Base-by-base conservation (phyloP, 2,888 invertebrate species). In the Crocallis elinguaria region DNA sequence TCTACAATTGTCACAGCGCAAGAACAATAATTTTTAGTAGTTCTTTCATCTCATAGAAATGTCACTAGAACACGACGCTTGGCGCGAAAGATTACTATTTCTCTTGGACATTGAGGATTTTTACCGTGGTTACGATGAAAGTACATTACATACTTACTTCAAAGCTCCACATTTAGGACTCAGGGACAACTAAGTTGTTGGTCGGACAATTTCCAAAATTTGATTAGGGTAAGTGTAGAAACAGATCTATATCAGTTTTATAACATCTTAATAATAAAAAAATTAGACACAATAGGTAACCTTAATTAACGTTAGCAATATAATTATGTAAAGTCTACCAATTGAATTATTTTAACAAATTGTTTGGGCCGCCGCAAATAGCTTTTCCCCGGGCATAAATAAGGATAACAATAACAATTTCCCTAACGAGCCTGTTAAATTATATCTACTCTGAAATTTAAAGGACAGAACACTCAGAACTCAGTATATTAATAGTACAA, bases 321-420 rank as follows among this genome's bases (percentile, higher is more conserved):
- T n/a, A 25, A n/a, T 25, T 9, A 25, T n/a, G n/a, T 25, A n/a
- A 2, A 1, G n/a, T 25, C 25, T 1, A 3, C 2, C 1, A 9
- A 9, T 25, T 25, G 0, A n/a, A 7, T 1, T 25, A 6, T 25
- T 7, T 25, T n/a, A n/a, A 2, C 36, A 16, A 17, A 13, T n/a
- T 12, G 6, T 25, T 32, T 25, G 7, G 27, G 17, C 25, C 3
- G n/a, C 25, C 25, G 14, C 5, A 11, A 14, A 14, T 5, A 35
- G 19, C 35, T 16, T 37, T 32, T 25, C 29, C 32, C 19, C 37
- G 32, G n/a, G 9, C 23, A 17, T 35, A 25, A 49, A 30, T 32
- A 37, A 32, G 17, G 43, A 37, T 37, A 30, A 33, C 50, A 4
- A 25, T 38, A 38, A 19, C 19, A 17, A 44, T 50, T 50, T 38